Conservation (phyloP, 64 coral and sea anemone genomes). For the Pocillopora verrucosa region DNA sequence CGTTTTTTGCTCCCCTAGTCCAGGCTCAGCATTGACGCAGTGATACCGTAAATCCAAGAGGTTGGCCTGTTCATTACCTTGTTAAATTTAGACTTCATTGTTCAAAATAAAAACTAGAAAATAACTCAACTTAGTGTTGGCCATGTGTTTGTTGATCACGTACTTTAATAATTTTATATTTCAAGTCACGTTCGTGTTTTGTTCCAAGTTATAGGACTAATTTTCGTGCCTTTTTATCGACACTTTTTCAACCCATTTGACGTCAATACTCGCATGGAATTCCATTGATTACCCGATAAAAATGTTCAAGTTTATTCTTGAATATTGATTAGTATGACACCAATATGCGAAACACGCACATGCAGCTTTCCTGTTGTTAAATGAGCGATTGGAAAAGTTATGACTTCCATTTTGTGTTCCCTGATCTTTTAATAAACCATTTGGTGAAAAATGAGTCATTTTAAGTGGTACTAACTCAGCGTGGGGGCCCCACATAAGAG, state of each 20-base stretch:
- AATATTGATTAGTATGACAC: neutral
- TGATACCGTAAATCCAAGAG: neutral
- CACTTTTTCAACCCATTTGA: neutral
- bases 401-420: neutral
- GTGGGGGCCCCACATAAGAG: neutral
- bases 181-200: conserved; percentile 18
- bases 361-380: neutral
- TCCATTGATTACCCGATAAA: neutral
- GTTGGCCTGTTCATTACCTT: neutral
- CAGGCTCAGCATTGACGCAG: neutral
- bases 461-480: neutral
- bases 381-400: neutral
- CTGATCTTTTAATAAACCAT: neutral
- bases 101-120: neutral
- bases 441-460: neutral
- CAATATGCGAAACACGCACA: neutral
- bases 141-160: neutral
- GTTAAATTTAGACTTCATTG: neutral
- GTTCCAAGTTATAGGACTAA: neutral
- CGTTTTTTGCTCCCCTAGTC: neutral
- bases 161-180: neutral
- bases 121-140: neutral
- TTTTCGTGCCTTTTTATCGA: conserved; percentile 15
- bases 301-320: neutral
- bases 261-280: conserved; percentile 24